Evolutionary conservation across 2,888 invertebrate genomes (phyloP).

Genomic region (Antitype chi): DNA sequence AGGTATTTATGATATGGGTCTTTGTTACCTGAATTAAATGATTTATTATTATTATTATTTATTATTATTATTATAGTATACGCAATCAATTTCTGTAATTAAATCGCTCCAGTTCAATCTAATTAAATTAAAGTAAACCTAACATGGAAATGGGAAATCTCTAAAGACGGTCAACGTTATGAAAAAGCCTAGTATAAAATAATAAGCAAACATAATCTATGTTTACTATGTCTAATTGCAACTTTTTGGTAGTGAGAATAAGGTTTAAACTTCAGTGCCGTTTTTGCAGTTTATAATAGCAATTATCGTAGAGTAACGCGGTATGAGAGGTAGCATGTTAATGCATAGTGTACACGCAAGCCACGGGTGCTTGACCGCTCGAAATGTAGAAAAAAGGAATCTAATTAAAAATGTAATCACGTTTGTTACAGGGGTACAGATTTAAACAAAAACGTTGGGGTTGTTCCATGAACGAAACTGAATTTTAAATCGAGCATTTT

Average conservation of each 20-base stretch:
- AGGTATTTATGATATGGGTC: too few species aligned
- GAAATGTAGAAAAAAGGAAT: slow-evolving; percentile 66
- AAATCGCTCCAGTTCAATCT: slow-evolving; percentile 22
- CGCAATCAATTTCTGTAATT: slow-evolving; percentile 44
- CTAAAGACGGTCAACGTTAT: slow-evolving; percentile 65
- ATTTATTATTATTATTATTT: too few species aligned
- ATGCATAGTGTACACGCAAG: slow-evolving; percentile 78
- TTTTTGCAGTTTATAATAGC: slow-evolving; percentile 71
- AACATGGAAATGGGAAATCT: slow-evolving; percentile 60
- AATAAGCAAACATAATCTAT: slow-evolving; percentile 63
- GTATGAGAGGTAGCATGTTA: slow-evolving; percentile 74
- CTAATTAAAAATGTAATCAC: slow-evolving; percentile 77
- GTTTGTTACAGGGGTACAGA: slow-evolving; percentile 68
- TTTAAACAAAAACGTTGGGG: slow-evolving; percentile 69
- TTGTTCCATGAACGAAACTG: slow-evolving; percentile 68
- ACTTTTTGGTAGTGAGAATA: slow-evolving; percentile 55
- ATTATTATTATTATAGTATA: too few species aligned
- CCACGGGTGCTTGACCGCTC: slow-evolving; percentile 62
- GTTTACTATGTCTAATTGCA: slow-evolving; percentile 41
- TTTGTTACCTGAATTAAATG: too few species aligned
- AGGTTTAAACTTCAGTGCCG: slow-evolving; percentile 61
- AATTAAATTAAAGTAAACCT: slow-evolving; percentile 56
- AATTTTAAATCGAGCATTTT: slow-evolving; percentile 76
- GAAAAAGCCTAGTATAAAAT: slow-evolving; percentile 63
- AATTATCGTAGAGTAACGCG: slow-evolving; percentile 75